Evolutionary conservation across 1,140 invertebrate species (phyloP).

Genomic region (Dendrolimus kikuchii): DNA sequence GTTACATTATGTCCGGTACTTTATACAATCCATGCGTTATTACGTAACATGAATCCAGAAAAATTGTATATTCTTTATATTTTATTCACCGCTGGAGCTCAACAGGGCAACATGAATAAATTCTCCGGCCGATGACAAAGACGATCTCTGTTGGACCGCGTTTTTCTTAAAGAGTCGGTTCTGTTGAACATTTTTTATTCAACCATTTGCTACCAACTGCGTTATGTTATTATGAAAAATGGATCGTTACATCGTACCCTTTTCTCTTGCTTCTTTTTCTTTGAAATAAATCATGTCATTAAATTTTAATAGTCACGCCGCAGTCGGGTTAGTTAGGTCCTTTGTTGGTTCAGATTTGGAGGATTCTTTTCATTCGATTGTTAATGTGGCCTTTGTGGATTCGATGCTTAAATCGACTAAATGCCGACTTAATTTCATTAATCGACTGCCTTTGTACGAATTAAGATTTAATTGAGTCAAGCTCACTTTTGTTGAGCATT

Average conservation of each 20-base stretch:
- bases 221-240: slow-evolving; percentile 64
- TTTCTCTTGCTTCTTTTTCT: slow-evolving; percentile 58
- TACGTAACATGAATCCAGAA: slow-evolving; percentile 65
- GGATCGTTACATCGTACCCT: slow-evolving; percentile 69
- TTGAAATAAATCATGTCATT: slow-evolving; percentile 70
- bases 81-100: slow-evolving; percentile 65
- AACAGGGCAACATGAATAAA: slow-evolving; percentile 69
- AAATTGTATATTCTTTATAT: slow-evolving; percentile 69
- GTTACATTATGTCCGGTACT: slow-evolving; percentile 17
- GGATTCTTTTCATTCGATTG: slow-evolving; percentile 58
- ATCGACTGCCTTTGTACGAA: slow-evolving; percentile 65
- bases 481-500: slow-evolving; percentile 24
- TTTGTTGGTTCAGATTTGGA: slow-evolving; percentile 57
- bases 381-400: slow-evolving; percentile 61
- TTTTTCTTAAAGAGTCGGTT: slow-evolving; percentile 70
- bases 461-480: slow-evolving; percentile 70
- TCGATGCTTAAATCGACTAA: slow-evolving; percentile 63
- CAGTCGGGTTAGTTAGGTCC: slow-evolving; percentile 62
- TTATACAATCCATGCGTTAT: slow-evolving; percentile 27
- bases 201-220: slow-evolving; percentile 71
- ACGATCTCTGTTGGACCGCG: slow-evolving; percentile 46
- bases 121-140: slow-evolving; percentile 64
- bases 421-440: slow-evolving; percentile 71
- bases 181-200: slow-evolving; percentile 70
- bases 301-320: slow-evolving; percentile 70